Evolutionary conservation across 2,797 vertebrate species (phyloP), one percentile per base, ranked within the genome.

Genomic region (Pelochelys cantorii): DNA sequence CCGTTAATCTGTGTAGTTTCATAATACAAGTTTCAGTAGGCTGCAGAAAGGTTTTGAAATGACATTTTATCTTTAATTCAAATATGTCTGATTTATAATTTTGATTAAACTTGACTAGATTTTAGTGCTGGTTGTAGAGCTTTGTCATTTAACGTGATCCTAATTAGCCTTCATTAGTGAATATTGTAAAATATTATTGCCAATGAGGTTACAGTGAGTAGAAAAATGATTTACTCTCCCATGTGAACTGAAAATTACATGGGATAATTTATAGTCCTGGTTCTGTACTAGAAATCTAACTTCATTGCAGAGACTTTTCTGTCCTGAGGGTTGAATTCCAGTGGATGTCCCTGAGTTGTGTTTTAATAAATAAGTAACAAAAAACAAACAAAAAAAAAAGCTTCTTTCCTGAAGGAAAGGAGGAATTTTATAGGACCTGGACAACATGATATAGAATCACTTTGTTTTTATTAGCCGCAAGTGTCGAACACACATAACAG

Each of bases 401-500:
- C 4, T 62, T 14, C 57, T 82, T 2, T 82, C 92, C 34, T 91
- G 42, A 5, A 54, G 65, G 65, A 34, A 2, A 62, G 37, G 90
- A 68, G 7, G 22, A 6, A 83, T 90, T 94, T 79, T 56, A 77
- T 86, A 90, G 14, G 18, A 68, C 27, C n/a, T 29, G 6, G 0
- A 62, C 80, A 20, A 4, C 68, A 85, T 82, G 7, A 79, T 88
- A 5, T 87, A 87, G 84, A 86, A 22, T 0, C 20, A 14, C 52
- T 59, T 74, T 85, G 48, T 79, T 83, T 1, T 87, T 79, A n/a
- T 85, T 97, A 99, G 99, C 98, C 99, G 1, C 99, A 99, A 97
- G 98, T 99, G 42, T 99, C 99, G 92, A 99, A 97, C 90, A 98
- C 99, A 55, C 99, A 99, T 65, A 99, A 98, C 34, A 98, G 96